Conservation (phyloP, 2,113 vertebrate species). For the Oxygymnocypris stewartii region DNA sequence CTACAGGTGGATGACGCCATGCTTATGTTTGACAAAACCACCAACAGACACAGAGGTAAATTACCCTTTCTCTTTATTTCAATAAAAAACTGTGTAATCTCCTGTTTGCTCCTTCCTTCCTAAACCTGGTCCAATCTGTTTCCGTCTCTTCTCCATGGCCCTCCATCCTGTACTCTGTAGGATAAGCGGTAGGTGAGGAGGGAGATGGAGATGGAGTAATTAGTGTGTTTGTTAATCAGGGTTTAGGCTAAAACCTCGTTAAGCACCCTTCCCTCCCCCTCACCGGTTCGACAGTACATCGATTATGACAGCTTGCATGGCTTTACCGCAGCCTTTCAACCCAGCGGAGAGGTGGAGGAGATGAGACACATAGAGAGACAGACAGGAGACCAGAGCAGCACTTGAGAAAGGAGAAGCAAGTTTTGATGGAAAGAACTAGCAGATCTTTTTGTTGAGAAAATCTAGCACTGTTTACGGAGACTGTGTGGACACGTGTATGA, state of each 20-base stretch:
- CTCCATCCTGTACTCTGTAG: constrained; percentile 65
- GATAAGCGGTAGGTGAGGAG: constrained; percentile 68
- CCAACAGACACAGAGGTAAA: constrained; percentile 97
- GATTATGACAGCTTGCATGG: constrained; percentile 75
- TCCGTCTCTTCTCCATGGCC: constrained; percentile 59
- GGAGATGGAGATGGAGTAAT: constrained; percentile 76
- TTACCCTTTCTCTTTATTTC: constrained; percentile 66
- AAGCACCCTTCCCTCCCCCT: constrained; percentile 71
- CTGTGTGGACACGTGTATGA: not conserved
- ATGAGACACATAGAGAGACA: constrained; percentile 62
- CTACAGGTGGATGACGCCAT: constrained; percentile 98
- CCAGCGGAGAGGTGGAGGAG: constrained; percentile 47
- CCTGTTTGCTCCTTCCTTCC: constrained; percentile 60
- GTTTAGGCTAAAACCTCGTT: constrained; percentile 78
- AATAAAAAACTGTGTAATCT: constrained; percentile 11
- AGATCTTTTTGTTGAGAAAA: not conserved
- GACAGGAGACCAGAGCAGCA: not conserved
- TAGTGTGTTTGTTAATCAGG: constrained; percentile 79
- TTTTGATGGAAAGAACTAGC: not conserved
- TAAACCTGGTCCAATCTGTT: constrained; percentile 24
- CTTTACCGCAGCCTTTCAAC: constrained; percentile 45
- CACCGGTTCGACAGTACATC: constrained; percentile 71
- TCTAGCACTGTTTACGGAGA: not conserved
- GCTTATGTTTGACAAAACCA: constrained; percentile 99
- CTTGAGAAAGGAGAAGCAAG: not conserved